Evolutionary conservation across 2,888 invertebrate species (phyloP).

Genomic region (Folsomia manolachei): DNA sequence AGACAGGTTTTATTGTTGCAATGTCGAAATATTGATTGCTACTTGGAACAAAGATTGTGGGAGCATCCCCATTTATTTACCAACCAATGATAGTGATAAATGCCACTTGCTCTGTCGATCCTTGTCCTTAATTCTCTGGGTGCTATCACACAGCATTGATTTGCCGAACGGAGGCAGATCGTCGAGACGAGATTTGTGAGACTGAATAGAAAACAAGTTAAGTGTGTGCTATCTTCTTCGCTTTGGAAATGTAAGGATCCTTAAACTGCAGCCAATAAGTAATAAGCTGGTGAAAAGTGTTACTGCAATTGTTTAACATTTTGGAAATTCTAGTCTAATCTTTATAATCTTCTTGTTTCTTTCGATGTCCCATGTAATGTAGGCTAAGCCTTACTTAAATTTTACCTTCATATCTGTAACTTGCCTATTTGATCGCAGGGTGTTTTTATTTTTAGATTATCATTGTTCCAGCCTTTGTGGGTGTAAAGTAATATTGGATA

Average conservation of each 20-base stretch:
- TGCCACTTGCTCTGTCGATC: constrained; percentile 4
- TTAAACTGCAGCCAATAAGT: not conserved
- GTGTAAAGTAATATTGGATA: too few relatives aligned
- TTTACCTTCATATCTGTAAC: too few relatives aligned
- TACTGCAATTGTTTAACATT: not conserved
- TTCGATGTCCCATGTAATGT: too few relatives aligned
- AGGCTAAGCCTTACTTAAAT: constrained; percentile 14
- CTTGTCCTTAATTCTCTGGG: not conserved
- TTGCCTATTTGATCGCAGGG: not conserved
- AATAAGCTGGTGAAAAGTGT: not conserved
- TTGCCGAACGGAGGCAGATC: constrained; percentile 16
- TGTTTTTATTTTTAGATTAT: not conserved
- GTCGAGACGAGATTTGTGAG: not conserved
- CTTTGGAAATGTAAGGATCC: too few relatives aligned
- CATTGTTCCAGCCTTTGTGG: not conserved
- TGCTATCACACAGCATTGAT: not conserved
- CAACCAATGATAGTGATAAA: not conserved
- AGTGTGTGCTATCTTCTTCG: constrained; percentile 11
- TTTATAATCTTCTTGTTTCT: constrained; percentile 3
- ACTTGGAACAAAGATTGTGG: constrained; percentile 1
- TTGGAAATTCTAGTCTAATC: constrained; percentile 11
- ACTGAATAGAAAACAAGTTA: not conserved
- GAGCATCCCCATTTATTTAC: constrained; percentile 1
- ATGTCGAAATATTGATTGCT: constrained; percentile 20
- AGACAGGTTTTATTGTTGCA: constrained; percentile 18